Conservation (phyloP, 92 coral and sea anemone species). For the Epizoanthus stellaris region DNA sequence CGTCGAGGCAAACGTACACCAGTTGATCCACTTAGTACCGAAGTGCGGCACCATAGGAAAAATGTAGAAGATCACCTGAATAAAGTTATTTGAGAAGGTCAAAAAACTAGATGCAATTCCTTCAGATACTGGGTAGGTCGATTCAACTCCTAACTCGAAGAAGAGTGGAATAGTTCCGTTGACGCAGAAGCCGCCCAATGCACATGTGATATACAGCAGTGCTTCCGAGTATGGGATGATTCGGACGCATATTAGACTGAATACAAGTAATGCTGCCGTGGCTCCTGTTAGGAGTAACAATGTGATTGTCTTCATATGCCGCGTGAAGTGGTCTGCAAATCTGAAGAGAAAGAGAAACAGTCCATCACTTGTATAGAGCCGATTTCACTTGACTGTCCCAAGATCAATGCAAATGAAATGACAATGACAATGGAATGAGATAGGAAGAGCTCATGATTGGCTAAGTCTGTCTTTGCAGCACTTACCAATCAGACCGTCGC, state of each 20-base stretch:
- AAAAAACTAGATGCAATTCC: constrained; percentile 90
- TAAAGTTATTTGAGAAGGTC: constrained; percentile 89
- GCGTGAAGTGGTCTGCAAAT: constrained; percentile 91
- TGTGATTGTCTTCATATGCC: constrained; percentile 85
- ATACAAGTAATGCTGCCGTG: constrained; percentile 70
- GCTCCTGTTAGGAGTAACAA: constrained; percentile 79
- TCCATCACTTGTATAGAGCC: no score
- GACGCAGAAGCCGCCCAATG: constrained; percentile 87
- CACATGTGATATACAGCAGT: constrained; percentile 76
- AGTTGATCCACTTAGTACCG: constrained; percentile 91
- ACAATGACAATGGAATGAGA: no score
- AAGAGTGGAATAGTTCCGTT: constrained; percentile 94
- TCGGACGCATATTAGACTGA: constrained; percentile 77
- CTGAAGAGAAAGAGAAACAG: constrained; percentile 45
- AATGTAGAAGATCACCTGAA: constrained; percentile 87
- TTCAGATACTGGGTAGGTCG: constrained; percentile 93
- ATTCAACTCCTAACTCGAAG: constrained; percentile 91
- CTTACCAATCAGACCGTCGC: no score
- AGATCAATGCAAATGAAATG: no score
- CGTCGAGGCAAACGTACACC: constrained; percentile 78
- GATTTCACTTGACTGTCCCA: no score
- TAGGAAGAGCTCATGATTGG: no score
- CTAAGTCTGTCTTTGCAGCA: no score
- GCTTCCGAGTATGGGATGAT: constrained; percentile 66
- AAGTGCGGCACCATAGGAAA: constrained; percentile 85